phyloP scores from a whole-genome alignment of 2,888 invertebrate species.

The Tridacna gigas region DNA sequence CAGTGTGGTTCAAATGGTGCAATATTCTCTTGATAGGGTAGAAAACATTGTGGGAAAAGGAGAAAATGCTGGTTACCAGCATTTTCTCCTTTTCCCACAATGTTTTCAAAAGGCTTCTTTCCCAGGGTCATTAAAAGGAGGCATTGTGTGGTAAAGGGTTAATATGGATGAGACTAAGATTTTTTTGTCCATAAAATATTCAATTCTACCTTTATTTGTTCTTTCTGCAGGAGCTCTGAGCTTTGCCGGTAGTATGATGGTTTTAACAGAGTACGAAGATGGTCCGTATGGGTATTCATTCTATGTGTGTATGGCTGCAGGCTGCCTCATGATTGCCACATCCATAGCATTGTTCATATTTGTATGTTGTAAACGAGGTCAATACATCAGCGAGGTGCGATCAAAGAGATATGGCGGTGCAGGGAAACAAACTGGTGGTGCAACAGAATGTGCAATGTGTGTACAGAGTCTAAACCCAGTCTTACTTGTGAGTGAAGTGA shows the following conservation, averaged over 20 bases:
- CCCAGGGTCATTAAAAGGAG: no score
- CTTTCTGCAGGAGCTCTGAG: slow-evolving; percentile 10
- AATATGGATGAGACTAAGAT: no score
- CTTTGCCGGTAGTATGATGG: background rate
- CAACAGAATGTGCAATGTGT: slow-evolving; percentile 4
- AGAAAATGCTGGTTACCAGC: background rate
- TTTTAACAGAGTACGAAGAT: slow-evolving; percentile 2
- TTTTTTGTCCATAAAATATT: no score
- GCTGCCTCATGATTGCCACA: background rate
- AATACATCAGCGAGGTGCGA: slow-evolving; percentile 10
- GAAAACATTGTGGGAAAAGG: background rate
- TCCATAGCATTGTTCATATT: slow-evolving; percentile 5
- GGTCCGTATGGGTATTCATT: background rate
- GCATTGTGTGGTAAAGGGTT: no score
- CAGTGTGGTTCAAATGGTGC: no score
- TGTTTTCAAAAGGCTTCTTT: background rate
- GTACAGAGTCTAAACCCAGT: slow-evolving; percentile 5
- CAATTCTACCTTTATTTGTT: no score
- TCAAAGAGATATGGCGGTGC: slow-evolving; percentile 5
- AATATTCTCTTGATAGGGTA: no score
- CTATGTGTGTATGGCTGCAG: slow-evolving; percentile 5
- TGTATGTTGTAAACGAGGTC: background rate
- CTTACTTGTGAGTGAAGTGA: slow-evolving; percentile 1
- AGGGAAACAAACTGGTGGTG: slow-evolving; percentile 13
- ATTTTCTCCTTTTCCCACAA: background rate